Evolutionary conservation across 2,888 invertebrate genomes (phyloP).

Genomic region (Ceriagrion tenellum): DNA sequence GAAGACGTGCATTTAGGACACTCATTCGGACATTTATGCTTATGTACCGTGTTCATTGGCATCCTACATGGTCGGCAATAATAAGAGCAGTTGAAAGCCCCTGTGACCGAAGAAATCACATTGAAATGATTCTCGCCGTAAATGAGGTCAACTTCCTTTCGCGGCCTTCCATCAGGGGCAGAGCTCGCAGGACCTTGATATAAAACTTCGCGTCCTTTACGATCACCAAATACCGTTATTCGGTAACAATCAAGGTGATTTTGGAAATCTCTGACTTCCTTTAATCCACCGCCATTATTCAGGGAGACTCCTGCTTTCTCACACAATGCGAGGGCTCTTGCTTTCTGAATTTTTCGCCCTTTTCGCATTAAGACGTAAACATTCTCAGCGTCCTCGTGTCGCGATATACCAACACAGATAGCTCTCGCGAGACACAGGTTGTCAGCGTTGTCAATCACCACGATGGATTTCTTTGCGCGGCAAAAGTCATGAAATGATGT

Average conservation of each 20-base stretch:
- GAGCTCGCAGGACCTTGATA: neutral
- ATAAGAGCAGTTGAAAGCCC: too few relatives aligned
- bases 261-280: neutral
- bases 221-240: neutral
- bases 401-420: neutral
- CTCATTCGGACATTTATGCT: too few relatives aligned
- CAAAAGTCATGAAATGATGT: neutral
- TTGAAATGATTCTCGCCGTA: neutral
- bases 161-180: neutral
- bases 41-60: too few relatives aligned
- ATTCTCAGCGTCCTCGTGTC: too few relatives aligned
- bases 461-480: neutral
- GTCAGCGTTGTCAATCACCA: neutral
- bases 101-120: neutral
- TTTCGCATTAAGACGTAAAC: too few relatives aligned
- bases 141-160: neutral
- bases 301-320: neutral
- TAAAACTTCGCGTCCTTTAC: neutral
- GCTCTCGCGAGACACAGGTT: too few relatives aligned
- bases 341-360: too few relatives aligned
- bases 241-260: neutral
- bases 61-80: too few relatives aligned
- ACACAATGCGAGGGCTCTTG: neutral
- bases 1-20: too few relatives aligned
- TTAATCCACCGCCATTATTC: neutral